Percentiles rank a stretch among this genome's conserved stretches.
These are phyloP conservation scores for Chitala chitala DNA, from an alignment of 2,113 vertebrate genomes.

Conservation along the genomic window DNA sequence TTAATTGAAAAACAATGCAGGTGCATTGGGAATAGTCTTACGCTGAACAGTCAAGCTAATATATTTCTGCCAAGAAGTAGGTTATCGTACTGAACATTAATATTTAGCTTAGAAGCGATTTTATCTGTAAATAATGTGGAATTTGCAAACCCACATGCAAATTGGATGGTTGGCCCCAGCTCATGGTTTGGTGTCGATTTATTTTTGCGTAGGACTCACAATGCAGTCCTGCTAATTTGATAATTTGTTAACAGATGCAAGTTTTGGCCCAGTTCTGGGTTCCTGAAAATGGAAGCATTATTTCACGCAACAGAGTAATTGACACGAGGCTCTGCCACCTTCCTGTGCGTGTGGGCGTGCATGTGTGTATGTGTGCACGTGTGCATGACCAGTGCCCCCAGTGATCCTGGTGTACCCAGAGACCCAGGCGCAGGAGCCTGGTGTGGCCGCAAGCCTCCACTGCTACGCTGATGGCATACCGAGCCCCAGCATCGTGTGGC, in stretches of 20 bases:
- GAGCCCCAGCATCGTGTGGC: conserved; percentile 82
- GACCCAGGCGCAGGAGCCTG: conserved; percentile 90
- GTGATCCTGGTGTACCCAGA: conserved; percentile 95
- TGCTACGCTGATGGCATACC: conserved; percentile 93
- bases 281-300: too few relatives aligned
- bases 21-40: not conserved
- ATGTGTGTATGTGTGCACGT: too few relatives aligned
- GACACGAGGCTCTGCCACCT: not conserved
- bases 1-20: conserved; percentile 40
- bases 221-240: not conserved
- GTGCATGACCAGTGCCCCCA: conserved; percentile 75
- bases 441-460: conserved; percentile 77
- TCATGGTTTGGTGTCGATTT: not conserved
- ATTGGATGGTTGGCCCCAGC: not conserved
- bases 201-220: not conserved
- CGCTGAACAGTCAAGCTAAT: not conserved
- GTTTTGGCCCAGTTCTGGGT: not conserved
- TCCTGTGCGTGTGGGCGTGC: too few relatives aligned
- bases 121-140: conserved; percentile 19
- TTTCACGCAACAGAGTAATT: too few relatives aligned
- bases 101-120: conserved; percentile 33
- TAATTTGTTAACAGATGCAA: not conserved
- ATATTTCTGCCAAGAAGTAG: conserved; percentile 13
- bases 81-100: conserved; percentile 40
- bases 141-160: not conserved